Percentiles rank a stretch among this genome's conserved stretches.
Evolutionary conservation across 2,113 vertebrate species (phyloP).

Genomic region (Romanogobio albipinnatus): DNA sequence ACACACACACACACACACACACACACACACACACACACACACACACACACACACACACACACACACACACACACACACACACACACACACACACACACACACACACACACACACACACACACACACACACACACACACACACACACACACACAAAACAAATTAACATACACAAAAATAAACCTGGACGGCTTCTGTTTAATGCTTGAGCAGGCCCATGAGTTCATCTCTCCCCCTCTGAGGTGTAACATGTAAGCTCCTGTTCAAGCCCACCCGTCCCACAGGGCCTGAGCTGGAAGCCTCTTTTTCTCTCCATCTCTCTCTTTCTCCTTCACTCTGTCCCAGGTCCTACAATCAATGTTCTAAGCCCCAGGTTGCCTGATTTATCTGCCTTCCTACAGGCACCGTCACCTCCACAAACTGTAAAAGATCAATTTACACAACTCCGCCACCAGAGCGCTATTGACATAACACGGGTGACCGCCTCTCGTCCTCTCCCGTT

Average conservation of each 20-base stretch:
- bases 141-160: not conserved
- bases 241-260: not conserved
- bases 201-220: not conserved
- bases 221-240: not conserved
- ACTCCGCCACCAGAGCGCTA: slow-evolving; percentile 85
- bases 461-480: slow-evolving; percentile 86
- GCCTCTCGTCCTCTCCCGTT: slow-evolving; percentile 46
- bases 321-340: slow-evolving; percentile 79
- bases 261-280: not conserved
- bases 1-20: too few species aligned
- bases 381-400: slow-evolving; percentile 91
- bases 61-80: too few species aligned
- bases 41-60: too few species aligned
- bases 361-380: slow-evolving; percentile 86
- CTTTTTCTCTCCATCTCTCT: slow-evolving; percentile 82
- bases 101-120: too few species aligned
- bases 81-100: not conserved
- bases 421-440: slow-evolving; percentile 96
- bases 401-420: slow-evolving; percentile 90
- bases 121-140: too few species aligned
- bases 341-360: slow-evolving; percentile 86
- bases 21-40: too few species aligned
- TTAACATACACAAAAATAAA: slow-evolving; percentile 19
- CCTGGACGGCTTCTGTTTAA: not conserved
- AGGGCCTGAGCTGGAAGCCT: slow-evolving; percentile 20